Evolutionary conservation across 2,797 vertebrate species (phyloP), one percentile per base, ranked within the genome.

Genomic region (Chiroxiphia lanceolata): DNA sequence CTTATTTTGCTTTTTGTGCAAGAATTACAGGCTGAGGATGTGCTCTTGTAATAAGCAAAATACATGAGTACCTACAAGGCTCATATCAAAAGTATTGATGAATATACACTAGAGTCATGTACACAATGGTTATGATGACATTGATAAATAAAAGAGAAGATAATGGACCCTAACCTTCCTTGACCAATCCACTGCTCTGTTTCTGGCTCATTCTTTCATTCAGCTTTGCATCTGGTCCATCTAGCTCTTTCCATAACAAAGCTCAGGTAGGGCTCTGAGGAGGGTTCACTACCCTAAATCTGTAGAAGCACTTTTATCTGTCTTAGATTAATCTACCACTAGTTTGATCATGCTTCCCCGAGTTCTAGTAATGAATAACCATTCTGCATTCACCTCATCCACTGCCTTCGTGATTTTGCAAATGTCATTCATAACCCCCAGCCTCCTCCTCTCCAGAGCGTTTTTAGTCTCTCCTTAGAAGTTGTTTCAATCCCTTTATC

Each of bases 1-100:
- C 75, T 77, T 83, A 38, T 74, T 93, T 91, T 75, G 33, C 33
- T 70, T 95, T 82, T 60, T 70, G 36, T 74, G 26, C 53, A 81
- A 77, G 60, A 94, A 91, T 94, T 92, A 54, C 53, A 89, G 64
- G 25, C 33, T 86, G 65, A 67, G 31, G 33, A 85, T 53, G 3
- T 64, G 20, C 67, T 91, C 68, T 34, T 83, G 34, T 68, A 87
- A 36, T 53, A 83, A 85, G 45, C 7, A 42, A 87, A 75, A 64
- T 9, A 83, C 15, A 45, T 8, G 8, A 82, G 22, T 50, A 36
- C 13, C 84, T 74, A 31, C 10, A 48, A 83, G 31, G 26, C 9
- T 76, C 69, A 34, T 45, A 65, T 34, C 36, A 80, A 79, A 92
- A 82, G 10, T 71, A 31, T 19, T 1, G 3, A 38, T 23, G 6